These are phyloP conservation scores for Kradibia gibbosae DNA, from an alignment of 1,140 invertebrate genomes.

Conservation along the genomic window DNA sequence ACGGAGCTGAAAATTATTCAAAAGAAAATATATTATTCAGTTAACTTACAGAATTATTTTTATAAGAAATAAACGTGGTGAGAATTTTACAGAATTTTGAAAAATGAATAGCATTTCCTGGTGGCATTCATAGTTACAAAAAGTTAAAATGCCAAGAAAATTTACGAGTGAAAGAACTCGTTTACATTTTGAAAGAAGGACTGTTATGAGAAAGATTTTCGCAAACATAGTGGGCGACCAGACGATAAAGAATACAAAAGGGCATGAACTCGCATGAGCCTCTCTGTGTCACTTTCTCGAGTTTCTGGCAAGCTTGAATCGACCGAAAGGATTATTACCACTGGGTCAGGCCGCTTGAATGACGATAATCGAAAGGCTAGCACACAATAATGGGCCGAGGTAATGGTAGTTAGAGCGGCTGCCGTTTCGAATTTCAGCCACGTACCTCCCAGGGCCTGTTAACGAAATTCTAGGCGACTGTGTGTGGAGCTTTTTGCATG, in stretches of 20 bases:
- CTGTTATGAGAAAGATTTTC: not conserved
- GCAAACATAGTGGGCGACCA: not conserved
- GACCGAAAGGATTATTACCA: slow-evolving; percentile 28
- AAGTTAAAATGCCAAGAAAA: not conserved
- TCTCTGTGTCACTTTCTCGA: not conserved
- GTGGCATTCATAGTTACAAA: too few species aligned
- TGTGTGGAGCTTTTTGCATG: not conserved
- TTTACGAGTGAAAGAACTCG: not conserved
- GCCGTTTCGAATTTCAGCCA: slow-evolving; percentile 42
- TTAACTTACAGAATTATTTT: too few species aligned
- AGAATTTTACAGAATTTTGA: too few species aligned
- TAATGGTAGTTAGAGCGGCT: slow-evolving; percentile 20
- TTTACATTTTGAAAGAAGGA: not conserved
- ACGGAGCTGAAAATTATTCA: too few species aligned
- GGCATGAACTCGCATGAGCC: not conserved
- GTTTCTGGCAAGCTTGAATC: not conserved
- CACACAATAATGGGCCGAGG: not conserved
- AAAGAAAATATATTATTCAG: too few species aligned
- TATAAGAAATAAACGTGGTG: too few species aligned
- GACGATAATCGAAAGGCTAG: slow-evolving; percentile 25
- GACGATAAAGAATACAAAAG: slow-evolving; percentile 8
- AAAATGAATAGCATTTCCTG: too few species aligned
- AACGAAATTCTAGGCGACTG: slow-evolving; percentile 22
- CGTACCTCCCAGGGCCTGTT: slow-evolving; percentile 19
- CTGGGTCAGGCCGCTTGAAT: not conserved